Base-by-base conservation (phyloP, 2,797 vertebrate genomes). In the Sus cebifrons region DNA sequence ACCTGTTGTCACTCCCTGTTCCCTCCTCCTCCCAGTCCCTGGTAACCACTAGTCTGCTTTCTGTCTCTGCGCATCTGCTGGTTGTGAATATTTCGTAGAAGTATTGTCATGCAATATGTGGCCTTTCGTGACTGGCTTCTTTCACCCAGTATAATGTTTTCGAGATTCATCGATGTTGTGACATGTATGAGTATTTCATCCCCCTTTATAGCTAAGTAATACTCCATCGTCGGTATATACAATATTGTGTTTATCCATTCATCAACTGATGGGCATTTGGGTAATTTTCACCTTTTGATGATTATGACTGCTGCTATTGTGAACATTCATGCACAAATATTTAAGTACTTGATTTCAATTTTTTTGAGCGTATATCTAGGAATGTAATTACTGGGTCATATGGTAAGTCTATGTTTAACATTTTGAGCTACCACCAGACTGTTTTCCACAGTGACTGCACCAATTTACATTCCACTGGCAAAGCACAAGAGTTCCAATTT, bases 71-170 rank as follows among this genome's bases (percentile, higher is more conserved):
- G 25, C 4, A 18, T 58, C 29, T 54, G 15, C 36, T 36, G 78
- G 8, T 16, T 71, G 15, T 64, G 87, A 16, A 29, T 90, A 21
- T 62, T 74, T 77, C 75, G 29, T 70, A 62, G 32, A 56, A 56
- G 29, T 71, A 21, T 21, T 60, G 21, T 86, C 49, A 73, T 62
- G 40, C 13, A 29, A 1, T 49, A 23, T 56, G 32, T 83, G 70
- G 17, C 32, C 25, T 52, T 91, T 56, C 64, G 70, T 83, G 75
- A 56, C 12, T 44, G 78, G 44, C 71, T 77, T 17, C 29, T 82
- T 83, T 94, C n/a, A 70, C 20, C 56, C n/a, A 84, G 73, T 62
- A 23, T 77, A 62, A 32, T 71, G 5, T 78, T 65, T 93, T 95
- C 2, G 17, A 58, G 85, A 56, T 21, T 73, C 44, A 32, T 58